Evolutionary conservation across 2,888 invertebrate genomes (phyloP), one percentile per base, ranked within the genome.

Genomic region (Germaria angustata): DNA sequence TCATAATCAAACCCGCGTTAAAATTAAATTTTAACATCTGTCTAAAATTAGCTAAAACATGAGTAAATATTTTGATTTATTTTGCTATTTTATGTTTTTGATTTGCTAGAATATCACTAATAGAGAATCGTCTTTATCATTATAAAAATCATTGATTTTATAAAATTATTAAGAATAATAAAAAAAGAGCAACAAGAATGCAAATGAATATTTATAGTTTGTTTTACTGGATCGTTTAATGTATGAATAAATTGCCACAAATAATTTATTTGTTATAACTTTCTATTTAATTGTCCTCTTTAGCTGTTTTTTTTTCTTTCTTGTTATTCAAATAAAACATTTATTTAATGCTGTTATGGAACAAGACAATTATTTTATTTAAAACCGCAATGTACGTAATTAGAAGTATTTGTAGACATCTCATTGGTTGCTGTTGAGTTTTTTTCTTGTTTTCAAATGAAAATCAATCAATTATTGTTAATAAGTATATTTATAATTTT

Each of bases 181-280:
- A 7, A 8, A 11, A 20, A 55, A 32, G 6, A 69, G 13, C 17
- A 9, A 41, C 8, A 20, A 44, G 22, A 20, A 2, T 11, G 9
- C 0, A 9, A 63, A 73, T 73, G 17, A 61, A 61, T 65, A 55
- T 53, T 63, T 53, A 44, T 44, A 34, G 15, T 17, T 32, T 39
- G 49, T 59, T 46, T 49, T 57, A 24, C 20, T 36, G 17, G 20
- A 57, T 28, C 24, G 39, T 34, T 55, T 75, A 24, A 22, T 55
- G 53, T 65, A 34, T 46, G 32, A 59, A 55, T 76, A 39, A 36
- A 65, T 66, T 55, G 34, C 2, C 66, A 1, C 9, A 15, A 66
- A 68, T 59, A 59, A 76, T 76, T 59, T 68, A 68, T 76, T 59
- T 76, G 28, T 53, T 57, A 13, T 59, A 76, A 76, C 49, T 73